Conservation (phyloP, 2,797 vertebrate genomes). For the Enteromius paludinosus region DNA sequence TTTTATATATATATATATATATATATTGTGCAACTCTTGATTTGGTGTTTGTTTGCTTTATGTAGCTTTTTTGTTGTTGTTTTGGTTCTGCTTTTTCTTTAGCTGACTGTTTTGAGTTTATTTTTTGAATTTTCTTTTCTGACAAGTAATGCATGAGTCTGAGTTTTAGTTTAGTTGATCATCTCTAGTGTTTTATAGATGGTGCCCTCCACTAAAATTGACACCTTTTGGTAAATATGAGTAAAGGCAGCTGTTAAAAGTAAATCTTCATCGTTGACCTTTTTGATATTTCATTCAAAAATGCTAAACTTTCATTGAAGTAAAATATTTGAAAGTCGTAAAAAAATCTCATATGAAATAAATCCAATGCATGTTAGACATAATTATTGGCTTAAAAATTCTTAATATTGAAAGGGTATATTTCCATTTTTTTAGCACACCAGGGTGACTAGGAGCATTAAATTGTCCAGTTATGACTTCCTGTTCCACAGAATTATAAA, state of each 20-base stretch:
- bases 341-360: neutral
- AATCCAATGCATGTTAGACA: neutral
- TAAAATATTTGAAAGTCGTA: neutral
- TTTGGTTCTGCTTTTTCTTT: neutral
- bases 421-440: too few relatives aligned
- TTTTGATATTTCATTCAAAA: neutral
- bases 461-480: neutral
- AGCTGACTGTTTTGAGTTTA: neutral
- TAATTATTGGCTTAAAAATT: neutral
- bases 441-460: too few relatives aligned
- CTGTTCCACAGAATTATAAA: too few relatives aligned
- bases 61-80: neutral
- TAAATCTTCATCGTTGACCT: neutral
- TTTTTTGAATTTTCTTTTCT: neutral
- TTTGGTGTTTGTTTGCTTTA: constrained; percentile 18
- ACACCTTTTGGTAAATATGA: neutral
- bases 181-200: neutral
- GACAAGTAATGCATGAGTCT: neutral
- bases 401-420: too few relatives aligned
- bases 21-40: neutral
- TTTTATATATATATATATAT: too few relatives aligned
- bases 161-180: neutral
- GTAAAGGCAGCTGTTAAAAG: neutral
- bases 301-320: neutral
- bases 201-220: neutral